Evolutionary conservation across 92 coral and sea anemone genomes (phyloP), one percentile per base, ranked within the genome.

Genomic region (Desmophyllum pertusum): DNA sequence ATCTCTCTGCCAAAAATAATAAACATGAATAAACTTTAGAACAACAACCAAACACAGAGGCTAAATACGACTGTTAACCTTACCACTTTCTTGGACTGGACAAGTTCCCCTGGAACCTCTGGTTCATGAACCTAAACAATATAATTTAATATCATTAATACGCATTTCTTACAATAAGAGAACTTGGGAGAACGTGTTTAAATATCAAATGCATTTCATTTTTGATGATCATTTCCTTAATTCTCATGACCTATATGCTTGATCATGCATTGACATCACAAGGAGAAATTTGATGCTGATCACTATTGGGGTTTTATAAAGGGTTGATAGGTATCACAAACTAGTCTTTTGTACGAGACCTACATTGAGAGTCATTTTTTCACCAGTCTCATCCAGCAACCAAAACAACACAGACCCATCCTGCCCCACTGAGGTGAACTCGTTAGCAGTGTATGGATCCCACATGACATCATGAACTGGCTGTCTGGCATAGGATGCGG

Each of bases 391-490:
- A 81, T 97, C 99, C 52, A 97, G 86, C 73, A 97, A 67, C 99
- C 99, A 97, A 81, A 97, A 97, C 88, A 92, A 76, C 57, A 92
- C 95, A 29, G 91, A 86, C 19, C 99, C 97, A 87, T 90, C 90
- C 63, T 97, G 91, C 0, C 99, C 99, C 29, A 97, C 97, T 1
- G 98, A 88, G 8, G 89, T 92, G 87, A 97, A 97, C 88, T 97
- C 99, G 79, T 89, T 97, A 73, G 93, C 94, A 13, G 98, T 97
- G 88, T 85, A 97, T 55, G 99, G 99, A 80, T 97, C 99, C 94
- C 96, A 97, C 62, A 76, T 88, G 37, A 97, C 69, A 70, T 92
- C 94, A 67, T 97, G 99, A 52, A 97, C 85, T 6, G 99, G 99
- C 17, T 84, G 90, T 65, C 94, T 84, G 43, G 98, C 92, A 69